Percentiles rank a stretch among this genome's conserved stretches.
phyloP scores from a whole-genome alignment of 2,888 invertebrate genomes.

The Pandemis corylana region DNA sequence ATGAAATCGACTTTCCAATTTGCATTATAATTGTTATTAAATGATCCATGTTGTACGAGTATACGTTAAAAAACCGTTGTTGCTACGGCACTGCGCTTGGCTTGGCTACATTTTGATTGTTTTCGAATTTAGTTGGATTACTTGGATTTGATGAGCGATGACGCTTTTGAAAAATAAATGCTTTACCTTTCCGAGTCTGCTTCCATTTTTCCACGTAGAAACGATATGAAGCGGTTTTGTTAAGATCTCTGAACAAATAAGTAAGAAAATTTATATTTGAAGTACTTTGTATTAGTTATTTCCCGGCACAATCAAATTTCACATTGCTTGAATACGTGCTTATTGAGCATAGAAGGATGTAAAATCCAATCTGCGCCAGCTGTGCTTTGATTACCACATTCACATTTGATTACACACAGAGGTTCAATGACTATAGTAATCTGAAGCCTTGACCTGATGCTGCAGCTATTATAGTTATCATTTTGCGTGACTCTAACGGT shows the following conservation, averaged over 20 bases:
- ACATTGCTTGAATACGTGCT: too few relatives aligned
- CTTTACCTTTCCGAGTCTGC: too few relatives aligned
- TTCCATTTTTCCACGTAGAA: too few relatives aligned
- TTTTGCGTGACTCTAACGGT: background rate
- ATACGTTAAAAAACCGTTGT: constrained; percentile 10
- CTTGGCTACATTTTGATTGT: constrained; percentile 4
- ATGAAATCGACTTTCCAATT: constrained; percentile 55
- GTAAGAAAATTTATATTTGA: background rate
- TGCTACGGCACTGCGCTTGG: constrained; percentile 38
- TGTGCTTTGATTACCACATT: background rate
- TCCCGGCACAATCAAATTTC: too few relatives aligned
- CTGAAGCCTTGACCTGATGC: constrained; percentile 5
- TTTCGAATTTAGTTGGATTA: background rate
- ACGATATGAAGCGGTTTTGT: too few relatives aligned
- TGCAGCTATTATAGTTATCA: background rate
- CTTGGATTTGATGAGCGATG: background rate
- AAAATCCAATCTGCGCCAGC: background rate
- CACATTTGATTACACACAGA: constrained; percentile 1
- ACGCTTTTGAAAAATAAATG: background rate
- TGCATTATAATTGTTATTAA: constrained; percentile 45
- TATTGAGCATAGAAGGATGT: background rate
- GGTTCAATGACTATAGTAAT: background rate
- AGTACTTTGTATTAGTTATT: too few relatives aligned
- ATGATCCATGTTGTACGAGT: constrained; percentile 39
- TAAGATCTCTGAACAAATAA: background rate